Evolutionary conservation across 2,797 vertebrate species (phyloP), one percentile per base, ranked within the genome.

Genomic region (Merluccius polli): DNA sequence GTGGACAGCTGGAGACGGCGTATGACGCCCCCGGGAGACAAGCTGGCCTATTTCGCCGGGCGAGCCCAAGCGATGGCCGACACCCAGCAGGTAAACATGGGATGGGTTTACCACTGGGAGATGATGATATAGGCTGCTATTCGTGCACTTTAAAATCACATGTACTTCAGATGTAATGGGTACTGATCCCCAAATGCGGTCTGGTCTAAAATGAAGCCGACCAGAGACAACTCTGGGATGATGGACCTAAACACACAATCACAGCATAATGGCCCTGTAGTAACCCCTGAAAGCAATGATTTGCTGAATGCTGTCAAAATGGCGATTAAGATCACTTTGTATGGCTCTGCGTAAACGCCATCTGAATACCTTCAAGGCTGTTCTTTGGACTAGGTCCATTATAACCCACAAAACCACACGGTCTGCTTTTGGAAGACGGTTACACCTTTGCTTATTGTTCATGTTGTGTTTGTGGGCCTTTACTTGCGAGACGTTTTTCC

Each of bases 1-100:
- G 84, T 68, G 59, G 21, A 21, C 70, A 89, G 71, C 73, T 70
- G 72, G 71, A 84, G 32, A 35, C 84, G 82, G 24, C 78, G 68
- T 70, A 88, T 89, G 86, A 89, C 91, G 80, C 77, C 86, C 78
- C 93, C 94, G 2, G 86, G 87, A 59, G 90, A 94, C 79, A 95
- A 92, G 41, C 92, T 94, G 1, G 79, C 36, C 29, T 76, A 88
- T 70, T 92, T 88, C 52, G 82, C 91, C 32, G 87, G 79, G 59
- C 85, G 80, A 72, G 92, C 88, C 0, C 89, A 88, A 81, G 68
- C 73, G 69, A 82, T 74, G 1, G 80, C 85, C 71, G 89, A 86
- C 11, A 89, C 68, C 69, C 83, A 85, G 6, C 75, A 94, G 78
- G 94, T 94, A 77, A 59, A 79, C 48, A 1, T 10, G 30, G 30